phyloP scores from a whole-genome alignment of 2,888 invertebrate species.

The Tinea semifulvella region DNA sequence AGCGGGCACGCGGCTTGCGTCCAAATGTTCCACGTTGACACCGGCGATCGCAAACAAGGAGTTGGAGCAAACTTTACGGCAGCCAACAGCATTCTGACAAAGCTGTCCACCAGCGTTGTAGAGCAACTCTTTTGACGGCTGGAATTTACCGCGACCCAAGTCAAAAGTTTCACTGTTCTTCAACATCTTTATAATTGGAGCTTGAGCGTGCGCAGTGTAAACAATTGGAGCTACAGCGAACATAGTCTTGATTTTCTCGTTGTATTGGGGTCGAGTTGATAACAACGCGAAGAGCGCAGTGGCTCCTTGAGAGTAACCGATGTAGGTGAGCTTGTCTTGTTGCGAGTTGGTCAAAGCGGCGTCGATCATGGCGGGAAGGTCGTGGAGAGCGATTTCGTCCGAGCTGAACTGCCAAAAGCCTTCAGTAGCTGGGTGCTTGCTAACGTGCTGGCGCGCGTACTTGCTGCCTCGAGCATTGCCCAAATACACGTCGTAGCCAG shows the following conservation, averaged over 20 bases:
- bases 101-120: slow-evolving; percentile 40
- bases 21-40: slow-evolving; percentile 61
- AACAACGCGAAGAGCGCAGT: slow-evolving; percentile 46
- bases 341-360: slow-evolving; percentile 35
- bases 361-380: slow-evolving; percentile 56
- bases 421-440: slow-evolving; percentile 38
- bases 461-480: slow-evolving; percentile 53
- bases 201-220: slow-evolving; percentile 49
- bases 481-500: slow-evolving; percentile 56
- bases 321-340: slow-evolving; percentile 43
- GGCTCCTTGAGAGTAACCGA: slow-evolving; percentile 45
- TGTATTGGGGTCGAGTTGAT: slow-evolving; percentile 41
- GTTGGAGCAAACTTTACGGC: slow-evolving; percentile 66
- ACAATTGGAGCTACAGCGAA: slow-evolving; percentile 52
- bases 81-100: slow-evolving; percentile 40
- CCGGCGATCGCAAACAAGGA: slow-evolving; percentile 71
- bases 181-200: slow-evolving; percentile 50
- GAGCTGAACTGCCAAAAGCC: slow-evolving; percentile 56
- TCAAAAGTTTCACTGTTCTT: slow-evolving; percentile 33
- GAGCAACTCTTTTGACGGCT: slow-evolving; percentile 35
- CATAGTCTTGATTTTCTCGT: slow-evolving; percentile 46
- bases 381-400: slow-evolving; percentile 51
- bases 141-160: slow-evolving; percentile 41
- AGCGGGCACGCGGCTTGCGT: slow-evolving; percentile 58
- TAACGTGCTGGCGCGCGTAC: slow-evolving; percentile 43